Base-by-base conservation (phyloP, 2,113 vertebrate genomes). In the Chunga burmeisteri region DNA sequence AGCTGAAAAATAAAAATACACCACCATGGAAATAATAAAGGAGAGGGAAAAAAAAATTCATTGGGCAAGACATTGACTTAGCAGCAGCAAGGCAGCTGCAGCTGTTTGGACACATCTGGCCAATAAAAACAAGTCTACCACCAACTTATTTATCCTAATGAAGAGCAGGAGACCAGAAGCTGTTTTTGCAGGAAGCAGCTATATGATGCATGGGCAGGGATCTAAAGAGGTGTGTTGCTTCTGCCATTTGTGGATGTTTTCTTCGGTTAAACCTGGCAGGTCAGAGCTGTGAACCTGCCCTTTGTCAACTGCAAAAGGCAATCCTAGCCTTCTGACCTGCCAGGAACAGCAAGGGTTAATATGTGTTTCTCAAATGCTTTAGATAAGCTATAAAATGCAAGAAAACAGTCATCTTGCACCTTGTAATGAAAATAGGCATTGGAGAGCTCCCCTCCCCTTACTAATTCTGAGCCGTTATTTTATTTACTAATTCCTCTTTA, bases 181-280 rank as follows among this genome's bases (percentile, higher is more conserved):
- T 65, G 67, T 16, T 61, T 83, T 44, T 32, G 11, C 13, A 86
- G 79, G 49, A 27, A 21, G 19, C 0, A 27, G 36, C 18, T 42
- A 13, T 2, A 8, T 14, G 18, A 44, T 0, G 1, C 30, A 22
- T 3, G 15, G 16, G n/a, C 40, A 42, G 20, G 36, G 34, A 47
- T 12, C 7, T 59, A 13, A 25, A 49, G 34, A 11, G 1, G 5
- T 14, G 26, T 26, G 19, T 13, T 5, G 2, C 9, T 79, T 49
- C 22, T 87, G 74, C 12, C 2, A 0, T 5, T 12, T 22, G 9
- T 6, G 40, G 23, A 5, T 7, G 12, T 25, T 46, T 47, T 7
- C 25, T 38, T 9, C 16, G 27, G 73, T 52, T 14, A 16, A 8
- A 49, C 5, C 26, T 49, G 49, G 16, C 17, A 55, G 38, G 12